These are phyloP conservation scores for Drosophila baimaii DNA, from an alignment of 1,140 invertebrate genomes.

Conservation along the genomic window DNA sequence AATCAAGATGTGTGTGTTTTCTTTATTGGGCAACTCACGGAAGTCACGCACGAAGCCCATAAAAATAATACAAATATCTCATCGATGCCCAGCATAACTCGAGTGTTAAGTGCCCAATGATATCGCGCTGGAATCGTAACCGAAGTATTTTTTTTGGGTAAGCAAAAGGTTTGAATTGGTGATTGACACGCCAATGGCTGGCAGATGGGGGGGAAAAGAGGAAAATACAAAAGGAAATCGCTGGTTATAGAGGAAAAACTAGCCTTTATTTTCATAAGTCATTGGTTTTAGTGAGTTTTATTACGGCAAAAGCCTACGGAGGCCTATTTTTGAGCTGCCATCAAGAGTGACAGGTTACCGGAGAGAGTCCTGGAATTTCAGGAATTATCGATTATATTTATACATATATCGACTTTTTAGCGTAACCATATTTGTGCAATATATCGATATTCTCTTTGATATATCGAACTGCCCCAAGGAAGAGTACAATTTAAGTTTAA, in stretches of 20 bases:
- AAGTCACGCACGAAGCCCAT: conserved; percentile 58
- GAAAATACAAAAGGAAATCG: conserved; percentile 29
- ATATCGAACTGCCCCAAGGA: too few species aligned
- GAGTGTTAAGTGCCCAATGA: conserved; percentile 45
- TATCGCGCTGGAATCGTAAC: neutral
- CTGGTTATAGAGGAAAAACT: neutral
- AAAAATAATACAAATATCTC: conserved; percentile 56
- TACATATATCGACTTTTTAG: too few species aligned
- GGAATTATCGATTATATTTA: too few species aligned
- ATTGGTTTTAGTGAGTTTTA: neutral
- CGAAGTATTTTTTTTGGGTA: conserved; percentile 8
- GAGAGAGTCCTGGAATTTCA: too few species aligned
- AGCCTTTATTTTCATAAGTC: neutral
- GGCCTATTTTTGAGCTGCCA: too few species aligned
- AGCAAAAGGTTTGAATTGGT: conserved; percentile 18
- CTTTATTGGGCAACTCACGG: conserved; percentile 30
- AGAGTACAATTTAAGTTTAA: too few species aligned
- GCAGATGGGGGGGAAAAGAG: conserved; percentile 19
- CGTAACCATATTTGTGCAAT: too few species aligned
- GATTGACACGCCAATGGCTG: conserved; percentile 26
- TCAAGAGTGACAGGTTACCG: too few species aligned
- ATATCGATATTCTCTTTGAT: too few species aligned
- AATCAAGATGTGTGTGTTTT: neutral
- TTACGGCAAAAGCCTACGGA: too few species aligned
- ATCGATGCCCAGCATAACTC: conserved; percentile 34